Base-by-base conservation (phyloP, 2,797 vertebrate species). In the Leucoraja ocellata region DNA sequence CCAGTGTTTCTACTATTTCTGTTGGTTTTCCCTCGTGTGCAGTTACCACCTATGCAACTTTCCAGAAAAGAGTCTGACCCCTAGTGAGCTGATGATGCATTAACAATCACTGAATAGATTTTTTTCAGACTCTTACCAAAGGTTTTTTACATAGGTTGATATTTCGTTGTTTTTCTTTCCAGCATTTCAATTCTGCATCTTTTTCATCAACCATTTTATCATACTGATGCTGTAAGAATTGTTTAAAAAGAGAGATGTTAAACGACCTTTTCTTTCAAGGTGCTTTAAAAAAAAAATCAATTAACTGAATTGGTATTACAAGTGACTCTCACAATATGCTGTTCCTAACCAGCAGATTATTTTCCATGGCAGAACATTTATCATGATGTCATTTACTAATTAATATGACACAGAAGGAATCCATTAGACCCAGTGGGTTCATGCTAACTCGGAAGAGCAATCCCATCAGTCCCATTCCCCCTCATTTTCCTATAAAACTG, bases 181-280 rank as follows among this genome's bases (percentile, higher is more conserved):
- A 96, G 93, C 96, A 95, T 94, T 96, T 96, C 93, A 99, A 96
- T 95, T 99, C 97, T 94, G 96, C 94, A 94, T 99, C 98, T 95
- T 98, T 99, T 95, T 98, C 97, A 96, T 98, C 97, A 94, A 98
- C 95, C 94, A 97, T 97, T 94, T 96, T 97, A 95, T 99, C 98
- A 95, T 98, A 99, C 84, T 99, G 98, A 88, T 95, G 97, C 98
- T 99, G 94, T 32, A 93, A 36, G 95, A 94, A 76, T 28, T 74
- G 32, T 28, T 65, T 58, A 39, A 2, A 90, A 90, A 32, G 23
- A 7, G 21, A 74, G 28, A 74, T 13, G 39, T 54, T 88, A 88
- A 88, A 21, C 21, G 1, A 68, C 11, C 1, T 68, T 88, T 88
- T 65, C 86, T 74, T n/a, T 46, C 46, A 54, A 92, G 11, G 1